Evolutionary conservation across 2,888 invertebrate genomes (phyloP).

Genomic region (Gymnosoma rotundatum): DNA sequence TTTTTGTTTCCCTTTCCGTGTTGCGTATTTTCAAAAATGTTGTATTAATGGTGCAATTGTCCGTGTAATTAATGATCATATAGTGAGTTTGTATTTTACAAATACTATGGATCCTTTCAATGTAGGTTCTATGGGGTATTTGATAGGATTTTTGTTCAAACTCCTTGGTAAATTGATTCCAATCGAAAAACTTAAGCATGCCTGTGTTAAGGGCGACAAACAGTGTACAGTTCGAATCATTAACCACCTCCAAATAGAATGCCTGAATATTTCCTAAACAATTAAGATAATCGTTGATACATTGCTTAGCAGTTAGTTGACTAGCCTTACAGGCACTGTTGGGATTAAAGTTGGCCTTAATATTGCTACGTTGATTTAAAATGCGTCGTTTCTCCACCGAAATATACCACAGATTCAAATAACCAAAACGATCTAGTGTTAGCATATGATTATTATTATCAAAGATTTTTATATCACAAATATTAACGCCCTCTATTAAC

Average conservation of each 20-base stretch:
- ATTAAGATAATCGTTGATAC: conserved; percentile 64
- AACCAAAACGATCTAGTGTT: conserved; percentile 78
- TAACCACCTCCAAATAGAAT: conserved; percentile 71
- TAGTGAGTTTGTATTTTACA: conserved; percentile 77
- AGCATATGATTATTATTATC: conserved; percentile 76
- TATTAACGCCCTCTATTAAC: conserved; percentile 71
- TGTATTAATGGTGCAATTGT: conserved; percentile 72
- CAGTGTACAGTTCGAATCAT: conserved; percentile 69
- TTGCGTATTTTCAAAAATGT: conserved; percentile 75
- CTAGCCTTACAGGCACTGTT: conserved; percentile 45
- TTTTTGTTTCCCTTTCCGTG: conserved; percentile 70
- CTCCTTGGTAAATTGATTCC: conserved; percentile 73
- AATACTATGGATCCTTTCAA: conserved; percentile 74
- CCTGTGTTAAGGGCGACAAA: conserved; percentile 78
- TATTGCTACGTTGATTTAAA: conserved; percentile 67
- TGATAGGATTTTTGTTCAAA: conserved; percentile 71
- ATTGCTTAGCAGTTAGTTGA: conserved; percentile 69
- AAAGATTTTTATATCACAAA: conserved; percentile 77
- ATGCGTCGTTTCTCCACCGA: conserved; percentile 74
- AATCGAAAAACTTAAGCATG: conserved; percentile 76
- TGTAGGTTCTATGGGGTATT: conserved; percentile 70
- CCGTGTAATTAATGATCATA: conserved; percentile 73
- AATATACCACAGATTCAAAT: conserved; percentile 79
- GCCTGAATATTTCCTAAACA: conserved; percentile 65
- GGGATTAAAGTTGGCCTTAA: conserved; percentile 61